Evolutionary conservation across 2,113 vertebrate genomes (phyloP).

Genomic region (Orthonyx spaldingii): DNA sequence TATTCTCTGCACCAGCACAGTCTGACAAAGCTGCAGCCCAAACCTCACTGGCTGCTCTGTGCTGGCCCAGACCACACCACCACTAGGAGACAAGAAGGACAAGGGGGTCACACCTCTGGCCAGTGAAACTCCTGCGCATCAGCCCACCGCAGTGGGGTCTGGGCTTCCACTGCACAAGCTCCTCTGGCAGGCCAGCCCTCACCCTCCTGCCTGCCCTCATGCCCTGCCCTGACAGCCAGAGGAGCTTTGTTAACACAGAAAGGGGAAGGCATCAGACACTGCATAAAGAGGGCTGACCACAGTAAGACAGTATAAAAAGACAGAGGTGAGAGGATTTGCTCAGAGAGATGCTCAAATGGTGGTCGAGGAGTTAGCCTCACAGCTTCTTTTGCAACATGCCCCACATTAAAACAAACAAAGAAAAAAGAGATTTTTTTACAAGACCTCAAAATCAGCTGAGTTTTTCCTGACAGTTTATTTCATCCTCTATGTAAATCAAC

Average conservation of each 20-base stretch:
- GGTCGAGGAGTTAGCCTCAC: background rate
- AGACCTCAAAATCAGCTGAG: background rate
- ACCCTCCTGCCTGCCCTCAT: background rate
- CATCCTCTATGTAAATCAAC: conserved; percentile 11
- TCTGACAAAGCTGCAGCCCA: fast-evolving
- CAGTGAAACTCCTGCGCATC: background rate
- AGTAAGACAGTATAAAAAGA: background rate
- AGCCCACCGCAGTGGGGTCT: background rate
- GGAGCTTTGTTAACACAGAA: background rate
- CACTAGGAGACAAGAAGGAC: background rate
- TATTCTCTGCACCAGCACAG: fast-evolving
- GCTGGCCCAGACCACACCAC: background rate
- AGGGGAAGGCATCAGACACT: background rate
- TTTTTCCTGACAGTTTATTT: background rate
- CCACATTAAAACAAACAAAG: background rate
- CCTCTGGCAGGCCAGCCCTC: background rate
- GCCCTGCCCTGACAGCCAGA: background rate
- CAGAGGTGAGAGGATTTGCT: background rate
- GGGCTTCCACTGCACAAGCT: background rate
- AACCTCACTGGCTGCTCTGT: background rate
- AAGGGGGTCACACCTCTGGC: background rate
- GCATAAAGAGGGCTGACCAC: background rate
- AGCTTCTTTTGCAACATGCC: background rate
- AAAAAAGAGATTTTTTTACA: background rate
- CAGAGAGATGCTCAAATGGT: background rate